A percentile compares a stretch with the other conserved stretches of the same genome.
Evolutionary conservation across 2,888 invertebrate species (phyloP).

Genomic region (Hypsopygia costalis): DNA sequence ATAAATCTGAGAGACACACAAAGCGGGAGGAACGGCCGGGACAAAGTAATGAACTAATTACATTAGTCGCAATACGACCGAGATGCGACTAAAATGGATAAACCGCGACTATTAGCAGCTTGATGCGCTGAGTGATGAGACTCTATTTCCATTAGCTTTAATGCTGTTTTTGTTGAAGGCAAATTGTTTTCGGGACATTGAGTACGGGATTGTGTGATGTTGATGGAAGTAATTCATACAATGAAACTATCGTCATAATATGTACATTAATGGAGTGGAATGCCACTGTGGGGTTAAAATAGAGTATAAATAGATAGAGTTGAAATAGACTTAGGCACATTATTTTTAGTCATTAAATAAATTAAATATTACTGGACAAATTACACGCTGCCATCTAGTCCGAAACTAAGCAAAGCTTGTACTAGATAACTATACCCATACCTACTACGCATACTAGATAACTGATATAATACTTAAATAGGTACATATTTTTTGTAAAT

Average conservation of each 20-base stretch:
- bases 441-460: no score
- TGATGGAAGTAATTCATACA: background rate
- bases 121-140: conserved; percentile 36
- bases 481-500: no score
- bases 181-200: background rate
- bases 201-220: background rate
- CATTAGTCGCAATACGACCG: conserved; percentile 59
- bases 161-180: background rate
- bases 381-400: no score
- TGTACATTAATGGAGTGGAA: no score
- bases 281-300: no score
- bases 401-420: no score
- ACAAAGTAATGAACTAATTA: conserved; percentile 75
- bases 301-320: no score
- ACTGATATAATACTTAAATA: no score
- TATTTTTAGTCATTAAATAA: no score
- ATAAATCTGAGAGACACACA: conserved; percentile 63
- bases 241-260: background rate
- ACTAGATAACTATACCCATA: no score
- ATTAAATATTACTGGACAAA: no score
- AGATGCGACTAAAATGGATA: conserved; percentile 54
- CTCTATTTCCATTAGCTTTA: conserved; percentile 10
- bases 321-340: no score
- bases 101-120: conserved; percentile 47
- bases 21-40: conserved; percentile 49